Base-by-base conservation (phyloP, 2,888 invertebrate genomes). In the Oxystoma pomonae region DNA sequence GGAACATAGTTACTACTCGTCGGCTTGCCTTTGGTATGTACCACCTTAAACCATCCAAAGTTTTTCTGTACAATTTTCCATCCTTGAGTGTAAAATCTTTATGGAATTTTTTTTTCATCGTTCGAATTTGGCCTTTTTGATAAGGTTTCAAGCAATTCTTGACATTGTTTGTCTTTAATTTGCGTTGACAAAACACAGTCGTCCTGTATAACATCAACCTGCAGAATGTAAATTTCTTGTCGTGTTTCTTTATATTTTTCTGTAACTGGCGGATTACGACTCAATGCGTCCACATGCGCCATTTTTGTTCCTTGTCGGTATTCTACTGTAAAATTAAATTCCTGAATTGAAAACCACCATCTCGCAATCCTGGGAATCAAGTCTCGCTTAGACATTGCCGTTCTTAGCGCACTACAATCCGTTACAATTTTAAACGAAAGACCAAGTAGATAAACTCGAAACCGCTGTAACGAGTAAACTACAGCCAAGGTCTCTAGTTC, bases 301-400 rank as follows among this genome's bases (percentile, higher is more conserved):
- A 76, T 75, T 57, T 65, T 68, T 1, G 61, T 35, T 0, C 74
- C 75, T 3, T 73, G 67, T 51, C 74, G 58, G 57, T 75, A 73
- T 20, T 71, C 67, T 0, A 77, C 69, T 0, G 61, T 61, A 59
- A 75, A 76, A 16, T 70, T 68, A 63, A 72, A 76, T 55, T 77
- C 76, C 61, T 73, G 73, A 1, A 71, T 64, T 18, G 18, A 49
- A 5, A 76, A 49, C 71, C 74, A 75, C 75, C 77, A 76, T 21
- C 74, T 62, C 1, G 69, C 74, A 12, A 75, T 69, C 59, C 74
- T 55, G 1, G 75, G 73, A n/a, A 68, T 61, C 16, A 71, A 50
- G 51, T 73, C 71, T 20, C 65, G 57, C n/a, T 50, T 50, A n/a
- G 50, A 50, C 12, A 63, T 16, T 16, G 72, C 64, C 5, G 64